Base-by-base conservation (phyloP, 2,113 vertebrate genomes). In the Numida meleagris region DNA sequence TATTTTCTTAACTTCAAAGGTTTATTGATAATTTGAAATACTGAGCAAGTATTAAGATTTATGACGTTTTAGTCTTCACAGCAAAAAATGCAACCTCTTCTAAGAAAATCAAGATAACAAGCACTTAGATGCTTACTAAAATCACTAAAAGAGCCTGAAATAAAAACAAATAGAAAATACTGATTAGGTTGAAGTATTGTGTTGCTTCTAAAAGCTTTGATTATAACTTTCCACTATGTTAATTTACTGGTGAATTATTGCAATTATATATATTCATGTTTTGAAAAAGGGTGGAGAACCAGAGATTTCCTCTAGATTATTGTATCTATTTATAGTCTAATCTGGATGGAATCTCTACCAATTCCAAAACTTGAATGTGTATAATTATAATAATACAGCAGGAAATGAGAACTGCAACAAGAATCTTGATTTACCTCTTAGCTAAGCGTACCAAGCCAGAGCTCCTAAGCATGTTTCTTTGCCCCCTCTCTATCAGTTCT, bases 211-310 rank as follows among this genome's bases (percentile, higher is more conserved):
- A 93, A 88, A 61, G 53, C 71, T 95, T 90, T 96, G 87, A 94
- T 95, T 96, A 86, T 75, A 75, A 92, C 50, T 82, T 95, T 70
- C 38, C 67, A 42, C 59, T 89, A 13, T 86, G 53, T 72, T 83
- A 48, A 96, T 95, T 93, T 88, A 46, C 2, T 33, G 45, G 36
- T 70, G 70, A 92, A 68, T 94, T 90, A 73, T 92, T 94, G 71
- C 65, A 93, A 88, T 95, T 95, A 88, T 63, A 71, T 81, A 75
- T 86, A 95, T 94, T 97, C 72, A 90, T 91, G 63, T 83, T 94
- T 89, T 92, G 57, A 40, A 74, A 91, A 95, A 90, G 61, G 25
- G 1, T 88, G 53, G n/a, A 75, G 65, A 93, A 62, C 25, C 29
- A 61, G 27, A 78, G 36, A 83, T 83, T 86, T 91, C n/a, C 86